Evolutionary conservation across 2,797 vertebrate genomes (phyloP).

Genomic region (Crenuchus spilurus): DNA sequence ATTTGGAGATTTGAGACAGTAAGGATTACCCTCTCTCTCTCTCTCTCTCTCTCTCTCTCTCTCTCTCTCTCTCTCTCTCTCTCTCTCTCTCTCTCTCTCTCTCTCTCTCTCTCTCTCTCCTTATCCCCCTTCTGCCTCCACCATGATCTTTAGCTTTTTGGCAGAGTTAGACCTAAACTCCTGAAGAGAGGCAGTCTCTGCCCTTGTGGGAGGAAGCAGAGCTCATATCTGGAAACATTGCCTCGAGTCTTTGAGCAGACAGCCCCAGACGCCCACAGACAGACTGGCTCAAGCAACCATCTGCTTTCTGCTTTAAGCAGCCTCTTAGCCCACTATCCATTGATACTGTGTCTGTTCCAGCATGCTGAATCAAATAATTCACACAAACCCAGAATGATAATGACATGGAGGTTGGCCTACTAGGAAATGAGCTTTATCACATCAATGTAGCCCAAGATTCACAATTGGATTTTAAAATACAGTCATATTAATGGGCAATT

Average conservation of each 20-base stretch:
- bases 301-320: constrained; percentile 32
- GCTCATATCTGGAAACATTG: constrained; percentile 10
- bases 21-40: constrained; percentile 5
- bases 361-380: constrained; percentile 15
- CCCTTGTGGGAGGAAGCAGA: not conserved
- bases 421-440: constrained; percentile 13
- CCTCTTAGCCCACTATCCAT: constrained; percentile 11
- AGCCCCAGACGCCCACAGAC: not conserved
- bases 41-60: not conserved
- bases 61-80: no score
- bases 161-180: not conserved
- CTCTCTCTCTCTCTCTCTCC: constrained; percentile 12
- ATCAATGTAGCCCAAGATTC: constrained; percentile 4
- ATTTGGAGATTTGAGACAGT: not conserved
- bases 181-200: not conserved
- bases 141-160: constrained; percentile 18
- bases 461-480: constrained; percentile 18
- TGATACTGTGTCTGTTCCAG: constrained; percentile 23
- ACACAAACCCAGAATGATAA: constrained; percentile 5
- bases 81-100: not conserved
- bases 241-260: constrained; percentile 11
- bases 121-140: constrained; percentile 20
- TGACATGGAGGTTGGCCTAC: not conserved
- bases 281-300: constrained; percentile 26
- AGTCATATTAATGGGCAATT: constrained; percentile 21